Evolutionary conservation across 2,113 vertebrate genomes (phyloP), one percentile per base, ranked within the genome.

Genomic region (Sapayoa aenigma): DNA sequence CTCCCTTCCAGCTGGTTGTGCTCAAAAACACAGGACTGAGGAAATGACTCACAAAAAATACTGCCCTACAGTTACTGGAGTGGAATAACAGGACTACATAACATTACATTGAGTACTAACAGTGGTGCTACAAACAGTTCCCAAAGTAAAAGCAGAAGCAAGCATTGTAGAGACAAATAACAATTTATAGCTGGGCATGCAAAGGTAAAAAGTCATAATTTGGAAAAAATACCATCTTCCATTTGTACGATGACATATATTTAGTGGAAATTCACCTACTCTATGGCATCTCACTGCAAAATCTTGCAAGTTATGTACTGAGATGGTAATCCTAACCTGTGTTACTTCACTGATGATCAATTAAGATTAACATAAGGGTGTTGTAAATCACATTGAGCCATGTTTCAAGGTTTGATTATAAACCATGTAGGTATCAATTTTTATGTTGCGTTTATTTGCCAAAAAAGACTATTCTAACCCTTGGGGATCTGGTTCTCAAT

Each of bases 361-460:
- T 96, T 97, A 96, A 94, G 88, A 84, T 88, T 91, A 97, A 93
- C 77, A 76, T 77, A 93, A 95, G 84, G 52, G 55, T 87, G 78
- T 30, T 93, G 96, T 97, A 96, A 97, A 97, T 98, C 95, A 97
- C 85, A 93, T 31, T 95, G 93, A 97, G 77, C 28, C 85, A 89
- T 42, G 41, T 80, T 96, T 97, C 91, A 88, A 97, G 76, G 94
- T 81, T 95, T 89, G 89, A 93, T 96, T 97, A 96, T 95, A 98
- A 97, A 97, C 94, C 94, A 96, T 30, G 76, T 25, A 94, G 53
- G 84, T 98, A 97, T 96, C 97, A 97, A 98, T 97, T 98, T 98
- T 97, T 98, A 96, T 90, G 92, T 95, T 98, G 93, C 95, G 95
- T 97, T 98, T 98, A 96, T 97, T 98, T 96, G 97, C 89, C 97